These are phyloP conservation scores for Caenorhabditis elegans DNA, from an alignment of 1,140 invertebrate species.

Conservation along the genomic window DNA sequence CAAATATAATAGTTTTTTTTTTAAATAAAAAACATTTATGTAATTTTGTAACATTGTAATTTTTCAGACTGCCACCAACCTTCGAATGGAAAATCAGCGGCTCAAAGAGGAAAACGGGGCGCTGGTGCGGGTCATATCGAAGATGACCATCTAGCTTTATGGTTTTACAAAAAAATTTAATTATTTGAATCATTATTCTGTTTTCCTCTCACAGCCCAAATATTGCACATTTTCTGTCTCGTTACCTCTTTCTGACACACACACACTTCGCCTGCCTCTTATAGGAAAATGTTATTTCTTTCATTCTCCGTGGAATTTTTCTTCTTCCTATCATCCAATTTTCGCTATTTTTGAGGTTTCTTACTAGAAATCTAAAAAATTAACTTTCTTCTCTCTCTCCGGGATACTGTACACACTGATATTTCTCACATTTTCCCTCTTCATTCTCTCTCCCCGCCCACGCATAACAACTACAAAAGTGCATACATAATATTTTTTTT, in stretches of 20 bases:
- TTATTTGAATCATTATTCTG: neutral
- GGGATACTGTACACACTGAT: neutral
- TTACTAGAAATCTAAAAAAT: too few relatives aligned
- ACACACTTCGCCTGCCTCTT: neutral
- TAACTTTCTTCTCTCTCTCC: neutral
- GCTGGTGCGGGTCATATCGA: conserved; percentile 51
- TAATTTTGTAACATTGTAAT: too few relatives aligned
- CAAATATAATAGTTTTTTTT: too few relatives aligned
- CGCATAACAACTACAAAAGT: neutral
- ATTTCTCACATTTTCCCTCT: neutral
- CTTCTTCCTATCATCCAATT: neutral
- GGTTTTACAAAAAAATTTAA: too few relatives aligned
- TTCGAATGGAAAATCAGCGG: conserved; percentile 47
- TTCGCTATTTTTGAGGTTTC: too few relatives aligned
- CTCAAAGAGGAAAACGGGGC: conserved; percentile 53
- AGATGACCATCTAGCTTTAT: conserved; percentile 36
- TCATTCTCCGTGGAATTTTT: neutral
- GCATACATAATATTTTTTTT: neutral
- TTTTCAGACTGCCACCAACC: conserved; percentile 44
- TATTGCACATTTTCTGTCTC: neutral
- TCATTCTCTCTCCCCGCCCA: neutral
- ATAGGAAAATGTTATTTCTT: too few relatives aligned
- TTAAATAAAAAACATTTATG: too few relatives aligned
- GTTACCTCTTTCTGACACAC: neutral
- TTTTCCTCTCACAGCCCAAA: neutral